Percentiles rank a stretch among this genome's conserved stretches.
phyloP scores from a whole-genome alignment of 2,113 vertebrate genomes.

The Haemorhous mexicanus region DNA sequence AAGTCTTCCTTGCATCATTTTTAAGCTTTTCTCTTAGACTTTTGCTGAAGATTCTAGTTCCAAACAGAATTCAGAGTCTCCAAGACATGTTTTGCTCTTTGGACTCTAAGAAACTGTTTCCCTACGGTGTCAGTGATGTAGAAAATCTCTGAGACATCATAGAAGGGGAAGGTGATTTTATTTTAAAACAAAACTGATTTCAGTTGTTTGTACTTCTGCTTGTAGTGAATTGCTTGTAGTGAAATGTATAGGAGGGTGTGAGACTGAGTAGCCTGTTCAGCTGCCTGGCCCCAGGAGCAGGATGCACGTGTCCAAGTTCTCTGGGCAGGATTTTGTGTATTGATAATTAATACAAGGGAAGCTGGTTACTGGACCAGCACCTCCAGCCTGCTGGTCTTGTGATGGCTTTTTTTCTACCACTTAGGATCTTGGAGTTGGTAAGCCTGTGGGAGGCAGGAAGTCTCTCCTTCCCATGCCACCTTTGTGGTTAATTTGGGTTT shows the following conservation, averaged over 20 bases:
- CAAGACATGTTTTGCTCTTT: not conserved
- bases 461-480: not conserved
- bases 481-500: not conserved
- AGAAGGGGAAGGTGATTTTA: not conserved
- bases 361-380: not conserved
- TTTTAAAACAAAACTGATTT: not conserved
- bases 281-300: not conserved
- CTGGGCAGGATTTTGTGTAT: not conserved
- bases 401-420: not conserved
- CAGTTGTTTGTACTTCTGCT: not conserved
- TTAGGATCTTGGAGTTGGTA: not conserved
- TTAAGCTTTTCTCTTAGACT: not conserved
- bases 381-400: not conserved
- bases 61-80: not conserved
- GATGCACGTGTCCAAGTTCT: rapidly evolving
- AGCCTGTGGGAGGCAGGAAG: not conserved
- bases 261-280: not conserved
- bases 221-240: too few species aligned
- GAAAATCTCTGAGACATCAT: not conserved
- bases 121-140: rapidly evolving
- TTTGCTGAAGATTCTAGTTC: not conserved
- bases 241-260: not conserved
- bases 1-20: not conserved
- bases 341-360: not conserved
- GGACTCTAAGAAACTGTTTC: not conserved